phyloP scores from a whole-genome alignment of 2,888 invertebrate genomes.

The Drosophila siamana region DNA sequence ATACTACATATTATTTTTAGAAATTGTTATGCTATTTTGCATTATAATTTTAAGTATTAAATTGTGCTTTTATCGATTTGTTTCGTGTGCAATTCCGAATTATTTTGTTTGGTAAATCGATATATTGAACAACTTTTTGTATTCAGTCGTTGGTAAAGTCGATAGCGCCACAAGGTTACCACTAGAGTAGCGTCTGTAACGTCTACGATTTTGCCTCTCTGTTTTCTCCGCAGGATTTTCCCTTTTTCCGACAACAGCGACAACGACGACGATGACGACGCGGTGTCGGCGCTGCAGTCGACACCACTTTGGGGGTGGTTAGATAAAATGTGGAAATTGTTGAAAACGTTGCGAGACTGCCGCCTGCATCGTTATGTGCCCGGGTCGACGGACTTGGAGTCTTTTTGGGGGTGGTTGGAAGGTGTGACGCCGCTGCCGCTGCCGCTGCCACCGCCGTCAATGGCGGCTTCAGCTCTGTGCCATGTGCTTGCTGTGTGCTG shows the following conservation, averaged over 20 bases:
- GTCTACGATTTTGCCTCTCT: constrained; percentile 39
- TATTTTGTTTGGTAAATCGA: neutral
- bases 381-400: constrained; percentile 79
- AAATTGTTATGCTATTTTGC: no score
- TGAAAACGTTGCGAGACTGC: constrained; percentile 73
- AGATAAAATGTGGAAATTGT: constrained; percentile 82
- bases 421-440: constrained; percentile 47
- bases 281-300: constrained; percentile 59
- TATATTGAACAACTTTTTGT: neutral
- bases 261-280: neutral
- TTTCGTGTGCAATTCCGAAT: neutral
- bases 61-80: neutral
- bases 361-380: constrained; percentile 78
- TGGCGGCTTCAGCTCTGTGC: constrained; percentile 42
- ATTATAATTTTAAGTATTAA: no score
- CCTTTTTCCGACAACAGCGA: constrained; percentile 43
- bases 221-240: constrained; percentile 62
- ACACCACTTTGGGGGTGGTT: constrained; percentile 81
- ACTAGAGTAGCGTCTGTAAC: constrained; percentile 52
- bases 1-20: no score
- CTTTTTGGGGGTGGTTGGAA: constrained; percentile 74
- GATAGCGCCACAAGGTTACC: constrained; percentile 6
- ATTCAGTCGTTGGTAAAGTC: neutral
- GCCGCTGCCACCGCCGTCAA: constrained; percentile 31
- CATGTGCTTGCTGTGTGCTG: constrained; percentile 74